phyloP scores from a whole-genome alignment of 2,113 vertebrate species.

The Saguinus imperator region DNA sequence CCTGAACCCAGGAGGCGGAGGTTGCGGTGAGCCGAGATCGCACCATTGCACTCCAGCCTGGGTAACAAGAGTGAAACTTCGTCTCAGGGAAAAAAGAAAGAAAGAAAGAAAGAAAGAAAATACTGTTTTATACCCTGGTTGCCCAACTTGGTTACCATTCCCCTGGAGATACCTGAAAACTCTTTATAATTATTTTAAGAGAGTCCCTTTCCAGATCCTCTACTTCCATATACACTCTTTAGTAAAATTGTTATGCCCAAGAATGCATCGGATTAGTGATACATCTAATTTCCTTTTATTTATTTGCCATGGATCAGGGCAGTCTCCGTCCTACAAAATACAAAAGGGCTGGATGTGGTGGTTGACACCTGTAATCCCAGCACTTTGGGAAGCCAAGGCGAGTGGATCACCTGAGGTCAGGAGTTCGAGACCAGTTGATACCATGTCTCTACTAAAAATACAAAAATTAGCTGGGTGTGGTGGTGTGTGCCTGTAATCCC shows the following conservation, averaged over 20 bases:
- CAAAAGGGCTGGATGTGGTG: rapidly evolving
- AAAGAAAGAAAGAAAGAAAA: neutral
- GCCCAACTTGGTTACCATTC: neutral
- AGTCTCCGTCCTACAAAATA: neutral
- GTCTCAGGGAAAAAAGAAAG: too few species aligned
- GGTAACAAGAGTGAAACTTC: too few species aligned
- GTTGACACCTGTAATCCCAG: too few species aligned
- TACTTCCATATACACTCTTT: neutral
- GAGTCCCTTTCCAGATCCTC: neutral
- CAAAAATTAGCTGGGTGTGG: too few species aligned
- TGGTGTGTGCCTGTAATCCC: too few species aligned
- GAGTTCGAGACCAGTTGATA: too few species aligned
- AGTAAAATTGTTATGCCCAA: neutral
- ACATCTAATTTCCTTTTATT: neutral
- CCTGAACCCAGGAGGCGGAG: too few species aligned
- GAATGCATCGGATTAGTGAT: neutral
- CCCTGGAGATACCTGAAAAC: neutral
- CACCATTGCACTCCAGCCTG: too few species aligned
- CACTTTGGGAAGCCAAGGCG: too few species aligned
- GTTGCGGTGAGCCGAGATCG: too few species aligned
- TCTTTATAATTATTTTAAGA: neutral
- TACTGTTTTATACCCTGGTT: neutral
- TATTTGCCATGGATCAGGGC: neutral
- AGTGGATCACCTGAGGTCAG: too few species aligned
- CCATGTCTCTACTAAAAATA: too few species aligned